A percentile compares a stretch with the other conserved stretches of the same genome.
Conservation (phyloP, 2,888 invertebrate genomes). For the Drosophila niveifrons region DNA sequence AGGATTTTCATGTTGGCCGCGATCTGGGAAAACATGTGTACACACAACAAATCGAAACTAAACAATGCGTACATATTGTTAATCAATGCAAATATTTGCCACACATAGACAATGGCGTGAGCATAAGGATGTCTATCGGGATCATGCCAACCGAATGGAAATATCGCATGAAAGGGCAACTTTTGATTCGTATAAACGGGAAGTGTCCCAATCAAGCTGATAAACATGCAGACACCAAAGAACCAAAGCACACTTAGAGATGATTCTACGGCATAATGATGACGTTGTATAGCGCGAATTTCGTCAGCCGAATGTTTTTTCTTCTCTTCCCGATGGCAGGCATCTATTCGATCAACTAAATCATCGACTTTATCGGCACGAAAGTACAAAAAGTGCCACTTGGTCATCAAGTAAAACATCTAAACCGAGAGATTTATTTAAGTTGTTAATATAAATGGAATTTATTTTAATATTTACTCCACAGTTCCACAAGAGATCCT, state of each 20-base stretch:
- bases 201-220: conserved; percentile 10
- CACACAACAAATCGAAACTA: conserved; percentile 14
- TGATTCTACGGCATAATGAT: conserved; percentile 20
- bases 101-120: conserved; percentile 21
- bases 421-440: conserved; percentile 7
- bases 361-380: conserved; percentile 39
- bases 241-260: conserved; percentile 24
- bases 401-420: conserved; percentile 38
- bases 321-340: conserved; percentile 3
- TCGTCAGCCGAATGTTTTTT: neutral
- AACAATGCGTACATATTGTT: conserved; percentile 26
- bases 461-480: conserved; percentile 17
- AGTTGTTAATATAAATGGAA: too few relatives aligned
- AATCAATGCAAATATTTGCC: conserved; percentile 7
- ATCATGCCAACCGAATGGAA: conserved; percentile 47
- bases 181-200: conserved; percentile 45
- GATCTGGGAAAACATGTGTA: conserved; percentile 38
- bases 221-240: neutral
- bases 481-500: conserved; percentile 39
- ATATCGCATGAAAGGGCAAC: conserved; percentile 45
- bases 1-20: conserved; percentile 39
- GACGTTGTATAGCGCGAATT: conserved; percentile 31
- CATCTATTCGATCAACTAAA: conserved; percentile 40
- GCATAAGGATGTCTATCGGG: conserved; percentile 28
- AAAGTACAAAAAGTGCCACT: conserved; percentile 17